These are phyloP conservation scores for Spea bombifrons DNA, from an alignment of 2,113 vertebrate genomes.

Conservation along the genomic window DNA sequence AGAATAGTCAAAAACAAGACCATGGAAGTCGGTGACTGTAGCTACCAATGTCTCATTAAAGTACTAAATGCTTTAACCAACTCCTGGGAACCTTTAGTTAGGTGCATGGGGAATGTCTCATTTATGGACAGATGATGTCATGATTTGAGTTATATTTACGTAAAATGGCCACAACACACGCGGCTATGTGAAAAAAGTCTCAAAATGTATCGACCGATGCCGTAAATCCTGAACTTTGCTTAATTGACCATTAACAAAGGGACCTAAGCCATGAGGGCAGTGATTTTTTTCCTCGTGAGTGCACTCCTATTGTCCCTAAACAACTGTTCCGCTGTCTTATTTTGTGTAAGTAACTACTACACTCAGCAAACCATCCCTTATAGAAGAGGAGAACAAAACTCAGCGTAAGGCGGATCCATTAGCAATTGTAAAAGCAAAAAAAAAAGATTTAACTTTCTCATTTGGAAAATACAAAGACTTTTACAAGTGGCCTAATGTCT, in stretches of 20 bases:
- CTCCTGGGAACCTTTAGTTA: not conserved
- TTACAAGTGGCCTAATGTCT: not conserved
- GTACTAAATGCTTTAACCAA: not conserved
- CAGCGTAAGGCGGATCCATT: constrained; percentile 19
- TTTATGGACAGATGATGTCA: not conserved
- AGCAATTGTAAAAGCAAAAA: constrained; percentile 22
- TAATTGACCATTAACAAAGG: constrained; percentile 34
- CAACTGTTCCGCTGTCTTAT: constrained; percentile 22
- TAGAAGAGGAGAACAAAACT: constrained; percentile 26
- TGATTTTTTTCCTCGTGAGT: constrained; percentile 27
- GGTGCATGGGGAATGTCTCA: not conserved
- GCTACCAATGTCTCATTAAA: constrained; percentile 2
- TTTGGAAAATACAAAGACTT: not conserved
- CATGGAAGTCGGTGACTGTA: not conserved
- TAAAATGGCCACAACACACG: no score
- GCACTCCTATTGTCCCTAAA: constrained; percentile 15
- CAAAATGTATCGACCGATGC: not conserved
- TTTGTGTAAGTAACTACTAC: constrained; percentile 35
- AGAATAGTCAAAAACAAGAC: not conserved
- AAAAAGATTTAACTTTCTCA: constrained; percentile 10
- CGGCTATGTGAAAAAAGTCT: no score
- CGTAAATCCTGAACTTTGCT: constrained; percentile 29
- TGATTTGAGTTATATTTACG: not conserved
- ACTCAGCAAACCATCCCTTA: constrained; percentile 31
- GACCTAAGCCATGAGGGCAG: constrained; percentile 22